Conservation (phyloP, 2,113 vertebrate genomes). For the Chlorodrepanis virens region DNA sequence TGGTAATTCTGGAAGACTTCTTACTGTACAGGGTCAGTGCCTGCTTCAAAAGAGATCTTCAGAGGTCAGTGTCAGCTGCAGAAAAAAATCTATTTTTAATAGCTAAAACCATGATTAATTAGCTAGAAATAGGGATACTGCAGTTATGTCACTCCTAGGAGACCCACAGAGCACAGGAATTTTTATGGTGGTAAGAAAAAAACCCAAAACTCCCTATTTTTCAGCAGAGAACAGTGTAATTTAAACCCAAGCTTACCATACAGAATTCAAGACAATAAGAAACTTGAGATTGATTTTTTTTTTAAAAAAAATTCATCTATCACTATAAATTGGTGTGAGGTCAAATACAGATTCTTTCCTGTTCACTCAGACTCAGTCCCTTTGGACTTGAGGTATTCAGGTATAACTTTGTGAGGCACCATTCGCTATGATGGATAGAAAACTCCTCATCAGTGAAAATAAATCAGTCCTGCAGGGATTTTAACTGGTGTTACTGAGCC, state of each 20-base stretch:
- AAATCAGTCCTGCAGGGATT: neutral
- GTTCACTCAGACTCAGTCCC: neutral
- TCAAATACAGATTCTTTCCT: neutral
- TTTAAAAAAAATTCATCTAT: neutral
- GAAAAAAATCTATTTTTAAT: neutral
- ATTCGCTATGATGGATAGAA: neutral
- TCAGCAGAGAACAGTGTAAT: neutral
- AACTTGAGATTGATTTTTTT: neutral
- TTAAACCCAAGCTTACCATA: neutral
- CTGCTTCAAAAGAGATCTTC: neutral
- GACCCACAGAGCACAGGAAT: neutral
- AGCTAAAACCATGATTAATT: neutral
- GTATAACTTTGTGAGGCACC: neutral
- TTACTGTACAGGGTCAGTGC: neutral
- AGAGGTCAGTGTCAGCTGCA: neutral
- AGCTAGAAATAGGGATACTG: neutral
- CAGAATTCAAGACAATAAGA: neutral
- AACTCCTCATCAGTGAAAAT: neutral
- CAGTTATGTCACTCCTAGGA: neutral
- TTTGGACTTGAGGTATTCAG: neutral
- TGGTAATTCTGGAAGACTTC: neutral
- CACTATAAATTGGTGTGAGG: neutral
- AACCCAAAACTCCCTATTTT: fast-evolving
- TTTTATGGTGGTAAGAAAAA: neutral
- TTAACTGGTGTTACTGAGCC: neutral